These are phyloP conservation scores for Rhyacichthys aspro DNA, from an alignment of 2,797 vertebrate genomes.

Conservation along the genomic window DNA sequence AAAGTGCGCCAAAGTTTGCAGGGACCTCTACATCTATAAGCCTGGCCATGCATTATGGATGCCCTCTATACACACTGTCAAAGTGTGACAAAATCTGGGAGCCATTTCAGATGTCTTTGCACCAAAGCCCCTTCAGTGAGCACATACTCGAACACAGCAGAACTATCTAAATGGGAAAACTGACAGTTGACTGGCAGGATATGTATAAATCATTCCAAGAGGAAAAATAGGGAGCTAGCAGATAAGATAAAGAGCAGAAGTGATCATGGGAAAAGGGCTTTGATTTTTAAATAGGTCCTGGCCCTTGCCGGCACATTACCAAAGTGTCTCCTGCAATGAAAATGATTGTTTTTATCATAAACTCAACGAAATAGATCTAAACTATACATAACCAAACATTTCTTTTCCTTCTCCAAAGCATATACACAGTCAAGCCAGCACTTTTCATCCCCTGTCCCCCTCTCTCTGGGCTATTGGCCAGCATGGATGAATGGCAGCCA, in stretches of 20 bases:
- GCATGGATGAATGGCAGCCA: slow-evolving; percentile 63
- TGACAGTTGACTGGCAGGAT: slow-evolving; percentile 32
- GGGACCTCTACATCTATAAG: slow-evolving; percentile 14
- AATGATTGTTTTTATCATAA: slow-evolving; percentile 46
- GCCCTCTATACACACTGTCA: slow-evolving; percentile 29
- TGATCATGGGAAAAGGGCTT: slow-evolving; percentile 21
- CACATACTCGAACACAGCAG: slow-evolving; percentile 23
- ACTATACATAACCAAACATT: slow-evolving; percentile 25
- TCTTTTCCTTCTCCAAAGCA: slow-evolving; percentile 27
- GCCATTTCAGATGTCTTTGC: slow-evolving; percentile 33
- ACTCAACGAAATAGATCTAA: slow-evolving; percentile 47
- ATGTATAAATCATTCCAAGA: slow-evolving; percentile 38
- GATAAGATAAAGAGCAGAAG: slow-evolving; percentile 47
- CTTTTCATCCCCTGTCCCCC: slow-evolving; percentile 43
- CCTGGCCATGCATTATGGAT: slow-evolving; percentile 29
- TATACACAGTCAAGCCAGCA: slow-evolving; percentile 48
- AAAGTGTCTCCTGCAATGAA: slow-evolving; percentile 42
- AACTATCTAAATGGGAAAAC: slow-evolving; percentile 40
- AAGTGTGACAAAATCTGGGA: slow-evolving; percentile 40
- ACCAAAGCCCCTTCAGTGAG: slow-evolving; percentile 9
- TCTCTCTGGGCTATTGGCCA: slow-evolving; percentile 58
- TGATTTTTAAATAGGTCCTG: slow-evolving; percentile 51
- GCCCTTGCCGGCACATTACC: slow-evolving; percentile 27
- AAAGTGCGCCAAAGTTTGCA: slow-evolving; percentile 38
- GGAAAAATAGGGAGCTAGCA: slow-evolving; percentile 1